These are phyloP conservation scores for Dasyurus viverrinus DNA, from an alignment of 2,113 vertebrate species.

Conservation along the genomic window DNA sequence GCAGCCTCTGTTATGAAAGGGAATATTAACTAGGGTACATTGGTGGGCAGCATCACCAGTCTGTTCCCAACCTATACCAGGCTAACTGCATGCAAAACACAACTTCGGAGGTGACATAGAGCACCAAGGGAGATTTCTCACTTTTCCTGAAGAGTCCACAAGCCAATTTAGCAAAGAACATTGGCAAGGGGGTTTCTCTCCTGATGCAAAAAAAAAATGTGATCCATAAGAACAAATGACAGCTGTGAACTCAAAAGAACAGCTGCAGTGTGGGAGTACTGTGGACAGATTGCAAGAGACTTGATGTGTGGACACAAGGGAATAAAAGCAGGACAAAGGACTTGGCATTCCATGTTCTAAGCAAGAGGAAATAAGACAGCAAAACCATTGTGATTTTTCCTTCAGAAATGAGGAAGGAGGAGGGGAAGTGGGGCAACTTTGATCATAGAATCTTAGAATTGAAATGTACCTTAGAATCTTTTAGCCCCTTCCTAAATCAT, in stretches of 20 bases:
- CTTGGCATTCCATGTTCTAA: not conserved
- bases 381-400: not conserved
- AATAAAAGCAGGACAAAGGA: not conserved
- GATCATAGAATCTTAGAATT: not conserved
- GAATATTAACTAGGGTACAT: not conserved
- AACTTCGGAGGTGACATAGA: not conserved
- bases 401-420: not conserved
- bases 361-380: not conserved
- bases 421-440: not conserved
- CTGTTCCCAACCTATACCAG: not conserved
- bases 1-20: not conserved
- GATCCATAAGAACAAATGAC: not conserved
- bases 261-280: not conserved
- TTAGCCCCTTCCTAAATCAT: not conserved
- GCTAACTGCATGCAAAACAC: not conserved
- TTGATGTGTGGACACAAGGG: not conserved
- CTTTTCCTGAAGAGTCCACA: not conserved
- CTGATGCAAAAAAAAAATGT: not conserved
- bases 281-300: not conserved
- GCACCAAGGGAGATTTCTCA: not conserved
- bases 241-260: not conserved
- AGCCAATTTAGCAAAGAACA: not conserved
- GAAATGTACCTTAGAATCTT: not conserved
- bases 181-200: not conserved
- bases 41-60: not conserved